Evolutionary conservation across 2,888 invertebrate species (phyloP), one percentile per base, ranked within the genome.

Genomic region (Baronia brevicornis): DNA sequence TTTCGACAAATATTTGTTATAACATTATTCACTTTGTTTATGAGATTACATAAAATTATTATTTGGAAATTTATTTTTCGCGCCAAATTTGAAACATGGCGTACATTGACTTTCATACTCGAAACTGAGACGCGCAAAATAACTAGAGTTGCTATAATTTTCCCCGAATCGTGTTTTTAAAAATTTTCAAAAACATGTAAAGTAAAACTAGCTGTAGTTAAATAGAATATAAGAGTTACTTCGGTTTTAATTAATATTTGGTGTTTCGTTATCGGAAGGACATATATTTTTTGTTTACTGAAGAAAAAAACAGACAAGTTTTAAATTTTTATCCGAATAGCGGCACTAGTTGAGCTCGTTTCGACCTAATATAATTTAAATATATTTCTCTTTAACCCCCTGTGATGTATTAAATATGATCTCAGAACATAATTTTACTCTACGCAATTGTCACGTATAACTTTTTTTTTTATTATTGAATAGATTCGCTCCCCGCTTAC

Each of bases 321-420:
- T 21, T 21, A 21, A 21, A 39, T 31, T 38, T 28, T 31, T 32
- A 33, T 30, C 36, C 20, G 15, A 32, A 40, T 17, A 14, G 33
- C 28, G 26, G 21, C 20, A 35, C 43, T 38, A 35, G 36, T 31
- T 9, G 36, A 44, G 38, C 36, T 48, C 57, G 56, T 54, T 56
- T 55, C 47, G 38, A 42, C 42, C 41, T 44, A 48, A 41, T 57
- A 58, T 62, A 59, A 49, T 53, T 59, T 60, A 53, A 58, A 55
- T 57, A 55, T 66, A 62, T 73, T 26, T 69, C 79, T 75, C 74
- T 80, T 71, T 77, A 84, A 87, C 86, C 86, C n/a, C 86, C 87
- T 88, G 87, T 88, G 87, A 87, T 87, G 87, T 87, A 87, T 87
- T 87, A 87, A 86, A 85, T 85, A 86, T 87, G 88, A 88, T 88